phyloP scores from a whole-genome alignment of 2,113 vertebrate genomes.

The Oplegnathus fasciatus region DNA sequence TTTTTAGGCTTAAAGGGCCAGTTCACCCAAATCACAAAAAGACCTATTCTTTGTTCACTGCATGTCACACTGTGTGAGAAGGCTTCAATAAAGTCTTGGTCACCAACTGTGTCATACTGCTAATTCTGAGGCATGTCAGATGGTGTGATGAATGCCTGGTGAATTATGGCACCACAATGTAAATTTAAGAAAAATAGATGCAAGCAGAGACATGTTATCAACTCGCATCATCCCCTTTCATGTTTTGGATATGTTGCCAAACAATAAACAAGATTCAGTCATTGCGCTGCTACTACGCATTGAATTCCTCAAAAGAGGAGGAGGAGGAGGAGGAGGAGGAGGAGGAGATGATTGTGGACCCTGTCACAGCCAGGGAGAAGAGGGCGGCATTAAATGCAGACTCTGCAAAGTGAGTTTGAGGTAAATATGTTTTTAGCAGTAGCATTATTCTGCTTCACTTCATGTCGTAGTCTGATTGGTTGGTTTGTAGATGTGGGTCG shows the following conservation, averaged over 20 bases:
- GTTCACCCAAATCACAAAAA: background rate
- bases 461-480: background rate
- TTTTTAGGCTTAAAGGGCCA: background rate
- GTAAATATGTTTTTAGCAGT: too few relatives aligned
- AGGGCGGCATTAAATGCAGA: too few relatives aligned
- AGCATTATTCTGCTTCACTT: background rate
- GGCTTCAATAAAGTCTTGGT: too few relatives aligned
- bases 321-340: too few relatives aligned
- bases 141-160: background rate
- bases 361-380: too few relatives aligned
- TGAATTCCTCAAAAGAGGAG: too few relatives aligned
- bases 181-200: background rate
- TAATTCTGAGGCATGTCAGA: background rate
- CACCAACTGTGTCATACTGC: background rate
- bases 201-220: background rate
- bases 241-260: background rate
- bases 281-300: background rate
- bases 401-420: too few relatives aligned
- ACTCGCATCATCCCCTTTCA: background rate
- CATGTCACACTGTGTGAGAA: background rate
- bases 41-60: too few relatives aligned
- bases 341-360: too few relatives aligned
- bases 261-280: background rate
- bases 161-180: background rate
- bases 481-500: background rate